These are phyloP conservation scores for Luperina nickerlii DNA, from an alignment of 2,888 invertebrate species.

Conservation along the genomic window DNA sequence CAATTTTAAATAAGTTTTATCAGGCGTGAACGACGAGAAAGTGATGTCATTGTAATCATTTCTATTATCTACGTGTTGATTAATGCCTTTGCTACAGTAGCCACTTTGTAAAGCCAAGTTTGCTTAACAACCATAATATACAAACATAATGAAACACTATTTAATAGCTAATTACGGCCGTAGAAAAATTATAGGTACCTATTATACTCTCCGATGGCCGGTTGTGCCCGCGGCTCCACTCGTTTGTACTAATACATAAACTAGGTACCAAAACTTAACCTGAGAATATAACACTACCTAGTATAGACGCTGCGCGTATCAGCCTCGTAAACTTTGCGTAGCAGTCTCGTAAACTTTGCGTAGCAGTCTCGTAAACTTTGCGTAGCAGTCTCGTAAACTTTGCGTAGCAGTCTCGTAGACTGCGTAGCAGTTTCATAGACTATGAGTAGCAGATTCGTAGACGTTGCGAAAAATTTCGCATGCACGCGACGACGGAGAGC, in stretches of 20 bases:
- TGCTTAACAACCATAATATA: not conserved
- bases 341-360: not conserved
- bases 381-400: not conserved
- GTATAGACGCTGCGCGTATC: not conserved
- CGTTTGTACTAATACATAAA: not conserved
- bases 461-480: not conserved
- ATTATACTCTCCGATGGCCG: not conserved
- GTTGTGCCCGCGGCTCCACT: not conserved
- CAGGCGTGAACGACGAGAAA: not conserved
- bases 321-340: not conserved
- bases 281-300: conserved; percentile 1
- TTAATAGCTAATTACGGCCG: not conserved
- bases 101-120: not conserved
- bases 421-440: not conserved
- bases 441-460: not conserved
- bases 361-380: not conserved
- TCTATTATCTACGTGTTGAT: not conserved
- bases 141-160: not conserved
- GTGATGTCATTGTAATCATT: conserved; percentile 14
- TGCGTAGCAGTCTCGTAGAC: not conserved
- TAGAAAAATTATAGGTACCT: not conserved
- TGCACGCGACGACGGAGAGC: too few species aligned
- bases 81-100: not conserved
- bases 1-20: conserved; percentile 4
- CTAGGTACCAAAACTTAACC: not conserved